These are phyloP conservation scores for Escarpia spicata DNA, from an alignment of 2,888 invertebrate species.

Conservation along the genomic window DNA sequence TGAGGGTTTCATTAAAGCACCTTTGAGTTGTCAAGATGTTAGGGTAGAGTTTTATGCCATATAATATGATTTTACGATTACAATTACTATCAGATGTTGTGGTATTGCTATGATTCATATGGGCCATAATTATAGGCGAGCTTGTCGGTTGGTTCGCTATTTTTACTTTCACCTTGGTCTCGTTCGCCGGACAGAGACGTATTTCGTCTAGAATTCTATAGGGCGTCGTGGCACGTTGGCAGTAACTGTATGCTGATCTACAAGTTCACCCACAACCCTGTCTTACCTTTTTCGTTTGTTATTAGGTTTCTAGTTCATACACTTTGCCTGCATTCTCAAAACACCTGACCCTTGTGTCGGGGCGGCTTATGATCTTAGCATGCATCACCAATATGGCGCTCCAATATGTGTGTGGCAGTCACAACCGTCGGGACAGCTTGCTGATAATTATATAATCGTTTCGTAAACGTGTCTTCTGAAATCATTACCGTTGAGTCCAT, in stretches of 20 bases:
- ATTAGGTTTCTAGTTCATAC: too few species aligned
- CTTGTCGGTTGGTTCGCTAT: not conserved
- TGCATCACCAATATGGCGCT: not conserved
- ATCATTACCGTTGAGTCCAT: not conserved
- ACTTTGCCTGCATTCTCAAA: too few species aligned
- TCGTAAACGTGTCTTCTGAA: not conserved
- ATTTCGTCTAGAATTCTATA: not conserved
- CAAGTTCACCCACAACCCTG: too few species aligned
- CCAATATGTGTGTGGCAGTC: not conserved
- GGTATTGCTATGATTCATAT: not conserved
- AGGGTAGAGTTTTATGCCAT: not conserved
- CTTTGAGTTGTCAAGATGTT: too few species aligned
- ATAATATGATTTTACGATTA: not conserved
- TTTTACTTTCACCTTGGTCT: conserved; percentile 1
- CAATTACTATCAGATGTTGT: not conserved
- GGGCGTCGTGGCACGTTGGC: not conserved
- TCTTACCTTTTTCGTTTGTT: too few species aligned
- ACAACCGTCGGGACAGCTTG: not conserved
- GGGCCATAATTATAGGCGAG: not conserved
- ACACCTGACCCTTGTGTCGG: too few species aligned
- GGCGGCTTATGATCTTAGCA: too few species aligned
- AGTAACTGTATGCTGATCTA: not conserved
- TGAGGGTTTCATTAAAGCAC: not conserved
- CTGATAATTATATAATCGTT: not conserved
- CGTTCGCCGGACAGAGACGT: not conserved